Percentiles rank a stretch among this genome's conserved stretches.
Conservation (phyloP, 2,113 vertebrate species). For the Notothenia coriiceps region DNA sequence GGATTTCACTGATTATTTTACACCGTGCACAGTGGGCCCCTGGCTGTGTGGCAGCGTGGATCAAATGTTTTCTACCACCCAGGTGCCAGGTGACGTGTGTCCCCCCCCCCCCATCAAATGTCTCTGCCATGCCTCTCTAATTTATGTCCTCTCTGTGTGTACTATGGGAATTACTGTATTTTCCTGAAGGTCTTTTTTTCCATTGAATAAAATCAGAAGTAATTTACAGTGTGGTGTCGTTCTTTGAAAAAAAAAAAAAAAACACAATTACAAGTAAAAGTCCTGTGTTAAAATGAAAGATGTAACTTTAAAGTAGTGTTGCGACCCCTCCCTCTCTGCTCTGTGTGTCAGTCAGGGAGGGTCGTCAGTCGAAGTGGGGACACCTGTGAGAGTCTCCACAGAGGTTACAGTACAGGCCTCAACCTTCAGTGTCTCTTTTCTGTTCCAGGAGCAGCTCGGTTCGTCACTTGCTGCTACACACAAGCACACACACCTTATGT, state of each 20-base stretch:
- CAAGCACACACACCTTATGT: too few relatives aligned
- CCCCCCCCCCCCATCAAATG: conserved; percentile 42
- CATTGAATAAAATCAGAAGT: conserved; percentile 82
- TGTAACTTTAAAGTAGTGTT: too few relatives aligned
- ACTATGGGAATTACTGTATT: conserved; percentile 81
- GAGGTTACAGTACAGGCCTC: too few relatives aligned
- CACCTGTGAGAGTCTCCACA: too few relatives aligned
- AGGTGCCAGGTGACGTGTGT: conserved; percentile 55
- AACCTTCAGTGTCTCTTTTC: too few relatives aligned
- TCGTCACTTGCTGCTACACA: too few relatives aligned
- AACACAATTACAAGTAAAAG: too few relatives aligned
- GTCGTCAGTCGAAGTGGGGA: too few relatives aligned
- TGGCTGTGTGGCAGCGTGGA: conserved; percentile 44
- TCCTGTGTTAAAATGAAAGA: too few relatives aligned
- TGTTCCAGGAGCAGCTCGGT: too few relatives aligned
- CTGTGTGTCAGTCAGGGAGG: too few relatives aligned
- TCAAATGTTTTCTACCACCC: conserved; percentile 50
- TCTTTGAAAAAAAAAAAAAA: neutral
- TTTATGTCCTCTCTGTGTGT: conserved; percentile 81
- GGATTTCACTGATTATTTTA: conserved; percentile 65
- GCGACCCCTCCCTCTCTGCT: too few relatives aligned
- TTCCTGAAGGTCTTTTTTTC: conserved; percentile 79
- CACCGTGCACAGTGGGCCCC: conserved; percentile 62
- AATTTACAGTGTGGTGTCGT: conserved; percentile 70
- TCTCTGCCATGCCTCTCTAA: conserved; percentile 74